Percentiles rank a stretch among this genome's conserved stretches.
These are phyloP conservation scores for Hermetia illucens DNA, from an alignment of 1,140 invertebrate species.

Conservation along the genomic window DNA sequence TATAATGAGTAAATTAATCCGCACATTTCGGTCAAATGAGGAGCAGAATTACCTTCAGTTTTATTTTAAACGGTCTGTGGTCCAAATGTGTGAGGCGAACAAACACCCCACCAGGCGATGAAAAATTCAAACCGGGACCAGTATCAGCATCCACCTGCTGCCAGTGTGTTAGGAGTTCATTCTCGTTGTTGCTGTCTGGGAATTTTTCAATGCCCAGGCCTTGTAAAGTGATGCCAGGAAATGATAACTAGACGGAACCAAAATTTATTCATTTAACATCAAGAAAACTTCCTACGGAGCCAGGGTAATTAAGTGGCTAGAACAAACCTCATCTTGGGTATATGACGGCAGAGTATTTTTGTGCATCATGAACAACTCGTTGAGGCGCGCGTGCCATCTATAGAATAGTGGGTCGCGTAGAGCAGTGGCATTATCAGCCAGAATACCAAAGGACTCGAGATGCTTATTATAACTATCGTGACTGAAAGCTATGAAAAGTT, in stretches of 20 bases:
- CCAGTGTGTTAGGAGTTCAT: slow-evolving; percentile 32
- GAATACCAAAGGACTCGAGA: slow-evolving; percentile 16
- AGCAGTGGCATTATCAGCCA: slow-evolving; percentile 21
- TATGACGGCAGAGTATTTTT: slow-evolving; percentile 18
- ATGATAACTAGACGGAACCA: too few relatives aligned
- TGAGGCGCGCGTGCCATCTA: slow-evolving; percentile 28
- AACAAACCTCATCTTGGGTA: slow-evolving; percentile 5
- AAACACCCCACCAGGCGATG: slow-evolving; percentile 31
- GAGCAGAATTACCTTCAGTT: not conserved
- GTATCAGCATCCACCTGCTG: slow-evolving; percentile 35
- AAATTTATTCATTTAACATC: not conserved
- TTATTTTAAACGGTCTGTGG: slow-evolving; percentile 28
- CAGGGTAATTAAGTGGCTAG: not conserved
- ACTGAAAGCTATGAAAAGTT: slow-evolving; percentile 19
- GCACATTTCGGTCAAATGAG: not conserved
- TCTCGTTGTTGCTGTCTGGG: slow-evolving; percentile 30
- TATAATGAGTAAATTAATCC: not conserved
- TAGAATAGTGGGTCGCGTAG: slow-evolving; percentile 32
- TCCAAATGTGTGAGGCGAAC: slow-evolving; percentile 32
- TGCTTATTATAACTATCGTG: slow-evolving; percentile 24
- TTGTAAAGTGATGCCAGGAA: too few relatives aligned
- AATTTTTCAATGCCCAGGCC: slow-evolving; percentile 14
- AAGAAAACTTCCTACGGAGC: not conserved
- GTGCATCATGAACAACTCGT: slow-evolving; percentile 19
- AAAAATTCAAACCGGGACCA: slow-evolving; percentile 36